A percentile compares a stretch with the other conserved stretches of the same genome.
phyloP scores from a whole-genome alignment of 2,113 vertebrate genomes.

The Silurus asotus region DNA sequence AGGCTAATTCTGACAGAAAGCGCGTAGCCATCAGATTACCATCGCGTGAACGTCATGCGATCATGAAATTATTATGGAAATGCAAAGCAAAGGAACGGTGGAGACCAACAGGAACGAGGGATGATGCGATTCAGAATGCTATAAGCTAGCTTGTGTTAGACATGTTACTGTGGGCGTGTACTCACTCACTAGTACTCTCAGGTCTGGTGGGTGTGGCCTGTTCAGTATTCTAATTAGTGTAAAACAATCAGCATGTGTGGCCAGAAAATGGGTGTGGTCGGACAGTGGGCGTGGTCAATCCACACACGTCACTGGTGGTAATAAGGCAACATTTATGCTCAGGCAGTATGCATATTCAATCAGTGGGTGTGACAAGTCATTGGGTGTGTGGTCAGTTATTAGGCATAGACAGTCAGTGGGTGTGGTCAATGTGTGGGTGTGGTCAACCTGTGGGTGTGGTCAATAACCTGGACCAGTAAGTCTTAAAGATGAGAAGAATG shows the following conservation, averaged over 20 bases:
- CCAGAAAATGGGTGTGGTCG: not conserved
- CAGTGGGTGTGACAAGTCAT: not conserved
- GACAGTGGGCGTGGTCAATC: too few relatives aligned
- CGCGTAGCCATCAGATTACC: not conserved
- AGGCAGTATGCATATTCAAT: too few relatives aligned
- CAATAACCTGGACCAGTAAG: too few relatives aligned
- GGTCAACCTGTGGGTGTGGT: too few relatives aligned
- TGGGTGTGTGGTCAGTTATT: not conserved
- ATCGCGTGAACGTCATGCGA: not conserved
- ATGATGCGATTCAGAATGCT: not conserved
- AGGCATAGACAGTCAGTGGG: not conserved
- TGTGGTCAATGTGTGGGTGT: not conserved
- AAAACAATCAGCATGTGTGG: not conserved
- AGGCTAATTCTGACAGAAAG: not conserved
- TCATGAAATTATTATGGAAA: not conserved
- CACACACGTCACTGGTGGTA: too few relatives aligned
- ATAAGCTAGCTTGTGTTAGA: not conserved
- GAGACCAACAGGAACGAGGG: not conserved
- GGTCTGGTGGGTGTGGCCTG: not conserved
- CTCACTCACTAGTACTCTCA: not conserved
- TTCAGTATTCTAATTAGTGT: too few relatives aligned
- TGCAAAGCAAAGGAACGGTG: not conserved
- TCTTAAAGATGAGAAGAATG: too few relatives aligned
- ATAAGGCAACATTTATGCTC: too few relatives aligned
- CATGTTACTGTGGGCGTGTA: not conserved